phyloP scores from a whole-genome alignment of 2,113 vertebrate genomes.

The Corythoichthys intestinalis region DNA sequence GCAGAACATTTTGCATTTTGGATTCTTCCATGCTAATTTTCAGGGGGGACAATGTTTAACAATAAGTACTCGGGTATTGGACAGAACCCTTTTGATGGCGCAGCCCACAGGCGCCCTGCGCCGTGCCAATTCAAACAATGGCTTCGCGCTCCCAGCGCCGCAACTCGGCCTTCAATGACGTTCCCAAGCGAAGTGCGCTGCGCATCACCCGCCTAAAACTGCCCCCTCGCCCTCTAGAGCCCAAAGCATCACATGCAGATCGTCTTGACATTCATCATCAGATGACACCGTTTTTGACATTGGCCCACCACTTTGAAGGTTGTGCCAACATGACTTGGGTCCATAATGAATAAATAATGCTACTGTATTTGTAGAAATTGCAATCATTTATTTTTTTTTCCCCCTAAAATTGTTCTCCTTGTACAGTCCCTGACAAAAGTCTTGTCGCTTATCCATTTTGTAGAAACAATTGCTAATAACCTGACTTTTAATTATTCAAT shows the following conservation, averaged over 20 bases:
- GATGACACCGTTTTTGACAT: slow-evolving; percentile 26
- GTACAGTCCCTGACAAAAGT: no score
- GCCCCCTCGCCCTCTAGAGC: slow-evolving; percentile 41
- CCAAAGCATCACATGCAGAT: slow-evolving; percentile 61
- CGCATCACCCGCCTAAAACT: slow-evolving; percentile 51
- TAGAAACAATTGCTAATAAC: no score
- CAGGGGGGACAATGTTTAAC: slow-evolving; percentile 74
- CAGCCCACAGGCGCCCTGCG: slow-evolving; percentile 81
- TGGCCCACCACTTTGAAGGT: neutral
- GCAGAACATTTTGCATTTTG: slow-evolving; percentile 87
- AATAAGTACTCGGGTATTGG: slow-evolving; percentile 85
- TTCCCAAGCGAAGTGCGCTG: slow-evolving; percentile 72
- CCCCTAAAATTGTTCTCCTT: no score
- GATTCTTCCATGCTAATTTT: slow-evolving; percentile 97
- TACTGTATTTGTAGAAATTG: no score
- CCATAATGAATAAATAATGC: neutral
- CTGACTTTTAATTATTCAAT: no score
- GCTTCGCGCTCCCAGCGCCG: slow-evolving; percentile 81
- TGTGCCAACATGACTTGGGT: neutral
- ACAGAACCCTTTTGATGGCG: slow-evolving; percentile 94
- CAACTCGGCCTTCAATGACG: slow-evolving; percentile 82
- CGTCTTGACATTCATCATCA: slow-evolving; percentile 82
- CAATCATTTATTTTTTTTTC: no score
- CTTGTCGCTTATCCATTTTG: no score
- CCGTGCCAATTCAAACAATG: slow-evolving; percentile 93